These are phyloP conservation scores for Sitobion miscanthi DNA, from an alignment of 1,140 invertebrate genomes.

Conservation along the genomic window DNA sequence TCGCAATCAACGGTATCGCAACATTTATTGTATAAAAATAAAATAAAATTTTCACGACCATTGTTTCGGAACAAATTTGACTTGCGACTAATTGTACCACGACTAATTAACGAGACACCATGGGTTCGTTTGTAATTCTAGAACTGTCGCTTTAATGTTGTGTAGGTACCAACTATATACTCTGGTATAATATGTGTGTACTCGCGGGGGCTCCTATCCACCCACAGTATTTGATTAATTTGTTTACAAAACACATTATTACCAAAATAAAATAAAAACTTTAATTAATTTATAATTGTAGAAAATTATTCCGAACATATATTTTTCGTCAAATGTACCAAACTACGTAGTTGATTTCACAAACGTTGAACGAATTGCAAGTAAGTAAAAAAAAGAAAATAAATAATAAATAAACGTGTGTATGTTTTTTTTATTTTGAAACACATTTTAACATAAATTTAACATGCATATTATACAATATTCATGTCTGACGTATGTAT, in stretches of 20 bases:
- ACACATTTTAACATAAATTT: background rate
- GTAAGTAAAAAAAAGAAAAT: background rate
- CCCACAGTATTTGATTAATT: conserved; percentile 27
- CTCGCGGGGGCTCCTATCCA: background rate
- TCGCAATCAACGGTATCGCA: background rate
- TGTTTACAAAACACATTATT: background rate
- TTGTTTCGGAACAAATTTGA: conserved; percentile 20
- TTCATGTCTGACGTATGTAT: background rate
- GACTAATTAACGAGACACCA: conserved; percentile 33
- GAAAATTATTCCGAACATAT: background rate
- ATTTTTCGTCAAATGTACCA: background rate
- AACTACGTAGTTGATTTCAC: background rate
- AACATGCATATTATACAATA: background rate
- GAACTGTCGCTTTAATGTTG: conserved; percentile 9
- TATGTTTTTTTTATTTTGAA: background rate
- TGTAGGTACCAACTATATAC: background rate
- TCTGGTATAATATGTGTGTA: background rate
- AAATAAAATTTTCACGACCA: background rate
- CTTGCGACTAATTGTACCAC: conserved; percentile 8
- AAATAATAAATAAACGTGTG: background rate
- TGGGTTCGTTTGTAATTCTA: conserved; percentile 23
- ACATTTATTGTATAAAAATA: conserved; percentile 23
- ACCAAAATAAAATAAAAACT: conserved; percentile 5
- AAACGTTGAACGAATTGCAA: background rate
- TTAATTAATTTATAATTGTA: background rate